Percentiles rank a stretch among this genome's conserved stretches.
These are phyloP conservation scores for Microcebus murinus DNA, from an alignment of 2,113 vertebrate genomes.

Conservation along the genomic window DNA sequence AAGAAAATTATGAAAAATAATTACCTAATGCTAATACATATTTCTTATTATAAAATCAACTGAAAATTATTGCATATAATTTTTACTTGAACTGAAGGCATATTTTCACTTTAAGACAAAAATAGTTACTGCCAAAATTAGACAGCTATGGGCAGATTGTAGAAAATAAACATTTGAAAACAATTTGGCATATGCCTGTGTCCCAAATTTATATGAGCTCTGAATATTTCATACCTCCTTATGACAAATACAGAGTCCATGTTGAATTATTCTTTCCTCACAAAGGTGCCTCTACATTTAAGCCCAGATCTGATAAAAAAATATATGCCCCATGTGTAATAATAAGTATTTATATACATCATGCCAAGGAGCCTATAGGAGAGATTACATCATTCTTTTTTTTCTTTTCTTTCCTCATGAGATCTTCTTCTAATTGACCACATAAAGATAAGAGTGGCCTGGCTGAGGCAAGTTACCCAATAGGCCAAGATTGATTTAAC, in stretches of 20 bases:
- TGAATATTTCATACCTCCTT: conserved; percentile 47
- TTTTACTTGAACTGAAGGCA: conserved; percentile 32
- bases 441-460: conserved; percentile 63
- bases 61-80: not conserved
- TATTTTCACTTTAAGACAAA: conserved; percentile 64
- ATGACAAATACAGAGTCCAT: conserved; percentile 35
- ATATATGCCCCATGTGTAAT: not conserved
- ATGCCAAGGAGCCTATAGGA: conserved; percentile 32
- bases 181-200: conserved; percentile 49
- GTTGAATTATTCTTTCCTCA: conserved; percentile 20
- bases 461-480: not conserved
- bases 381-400: conserved; percentile 60
- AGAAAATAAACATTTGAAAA: conserved; percentile 61
- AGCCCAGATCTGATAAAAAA: conserved; percentile 60
- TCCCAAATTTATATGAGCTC: conserved; percentile 55
- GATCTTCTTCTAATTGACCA: conserved; percentile 64
- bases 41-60: conserved; percentile 41
- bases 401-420: conserved; percentile 47
- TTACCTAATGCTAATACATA: not conserved
- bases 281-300: conserved; percentile 33
- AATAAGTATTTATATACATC: conserved; percentile 56
- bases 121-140: conserved; percentile 52
- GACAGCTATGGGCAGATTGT: conserved; percentile 9
- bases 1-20: not conserved
- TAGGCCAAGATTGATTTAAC: conserved; percentile 51